These are phyloP conservation scores for Cybosia mesomella DNA, from an alignment of 2,888 invertebrate species.

Conservation along the genomic window DNA sequence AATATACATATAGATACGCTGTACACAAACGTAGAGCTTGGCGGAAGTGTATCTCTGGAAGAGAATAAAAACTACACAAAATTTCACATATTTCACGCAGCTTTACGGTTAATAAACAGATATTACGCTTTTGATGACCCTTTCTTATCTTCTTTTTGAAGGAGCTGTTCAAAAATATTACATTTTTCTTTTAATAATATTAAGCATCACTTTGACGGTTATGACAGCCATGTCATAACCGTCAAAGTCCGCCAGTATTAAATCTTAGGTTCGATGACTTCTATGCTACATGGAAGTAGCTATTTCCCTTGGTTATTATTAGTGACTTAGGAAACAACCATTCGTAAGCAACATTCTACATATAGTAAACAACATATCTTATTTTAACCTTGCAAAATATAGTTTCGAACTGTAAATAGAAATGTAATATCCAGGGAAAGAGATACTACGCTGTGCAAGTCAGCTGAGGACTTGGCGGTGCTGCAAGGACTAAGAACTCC, in stretches of 20 bases:
- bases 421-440: no score
- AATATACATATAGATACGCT: background rate
- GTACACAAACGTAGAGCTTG: background rate
- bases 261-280: background rate
- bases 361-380: no score
- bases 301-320: no score
- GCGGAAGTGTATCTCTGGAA: background rate
- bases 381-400: no score
- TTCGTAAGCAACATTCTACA: no score
- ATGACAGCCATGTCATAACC: background rate
- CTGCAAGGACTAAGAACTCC: no score
- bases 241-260: background rate
- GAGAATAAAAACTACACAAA: conserved; percentile 13
- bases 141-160: conserved; percentile 10
- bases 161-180: conserved; percentile 8
- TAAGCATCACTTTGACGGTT: background rate
- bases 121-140: conserved; percentile 18
- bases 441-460: no score
- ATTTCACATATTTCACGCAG: conserved; percentile 17
- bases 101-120: conserved; percentile 19
- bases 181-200: conserved; percentile 3
- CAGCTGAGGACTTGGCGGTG: no score
- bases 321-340: no score
- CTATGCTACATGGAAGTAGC: background rate
- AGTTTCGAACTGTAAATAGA: no score